These are phyloP conservation scores for Drosophila villosipedis DNA, from an alignment of 2,888 invertebrate species.

Conservation along the genomic window DNA sequence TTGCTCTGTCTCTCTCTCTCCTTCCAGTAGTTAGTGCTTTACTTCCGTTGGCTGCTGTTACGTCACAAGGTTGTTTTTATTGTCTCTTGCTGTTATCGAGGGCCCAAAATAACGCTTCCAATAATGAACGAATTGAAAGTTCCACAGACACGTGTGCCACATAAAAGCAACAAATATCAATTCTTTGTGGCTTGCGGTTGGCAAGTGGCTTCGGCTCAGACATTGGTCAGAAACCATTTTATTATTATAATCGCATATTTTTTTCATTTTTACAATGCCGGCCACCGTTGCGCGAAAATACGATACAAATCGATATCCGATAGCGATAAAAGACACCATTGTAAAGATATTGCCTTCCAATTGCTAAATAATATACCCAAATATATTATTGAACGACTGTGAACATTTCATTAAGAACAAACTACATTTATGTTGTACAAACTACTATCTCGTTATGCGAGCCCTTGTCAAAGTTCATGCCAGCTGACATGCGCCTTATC, in stretches of 20 bases:
- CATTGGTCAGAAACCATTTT: not conserved
- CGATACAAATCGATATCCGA: not conserved
- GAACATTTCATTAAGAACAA: not conserved
- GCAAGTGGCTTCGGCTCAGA: constrained; percentile 11
- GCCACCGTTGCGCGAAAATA: not conserved
- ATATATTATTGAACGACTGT: not conserved
- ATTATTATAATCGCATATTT: not conserved
- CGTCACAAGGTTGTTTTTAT: constrained; percentile 68
- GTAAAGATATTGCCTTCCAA: not conserved
- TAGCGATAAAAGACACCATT: not conserved
- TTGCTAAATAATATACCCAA: not conserved
- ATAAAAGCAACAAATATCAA: not conserved
- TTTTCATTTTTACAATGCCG: not conserved
- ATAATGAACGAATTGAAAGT: constrained; percentile 10
- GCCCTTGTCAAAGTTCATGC: constrained; percentile 1
- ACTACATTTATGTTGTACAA: not conserved
- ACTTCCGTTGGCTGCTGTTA: constrained; percentile 70
- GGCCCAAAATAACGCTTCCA: not conserved
- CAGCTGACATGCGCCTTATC: not conserved
- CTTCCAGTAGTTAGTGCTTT: constrained; percentile 3
- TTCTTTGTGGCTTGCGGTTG: constrained; percentile 11
- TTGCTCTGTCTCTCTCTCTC: not conserved
- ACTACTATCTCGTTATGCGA: not conserved
- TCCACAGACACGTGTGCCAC: constrained; percentile 54
- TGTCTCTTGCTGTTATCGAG: constrained; percentile 26